Conservation (phyloP, 2,888 invertebrate species). For the Belgica antarctica region DNA sequence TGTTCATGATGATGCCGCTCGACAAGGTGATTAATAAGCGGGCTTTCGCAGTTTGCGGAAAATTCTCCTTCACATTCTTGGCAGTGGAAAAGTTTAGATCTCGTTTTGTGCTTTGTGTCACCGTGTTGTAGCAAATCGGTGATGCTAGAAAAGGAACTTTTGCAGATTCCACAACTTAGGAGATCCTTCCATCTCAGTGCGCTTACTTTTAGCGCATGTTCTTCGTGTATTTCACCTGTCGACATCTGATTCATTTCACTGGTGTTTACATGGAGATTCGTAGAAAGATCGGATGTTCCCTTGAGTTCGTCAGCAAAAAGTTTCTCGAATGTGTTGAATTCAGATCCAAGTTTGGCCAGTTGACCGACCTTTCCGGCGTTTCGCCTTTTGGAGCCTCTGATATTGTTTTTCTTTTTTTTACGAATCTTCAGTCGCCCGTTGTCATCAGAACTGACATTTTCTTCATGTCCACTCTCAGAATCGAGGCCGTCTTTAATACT, state of each 20-base stretch:
- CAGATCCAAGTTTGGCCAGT: background rate
- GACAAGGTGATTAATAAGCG: conserved; percentile 1
- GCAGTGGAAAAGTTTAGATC: background rate
- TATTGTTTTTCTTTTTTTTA: background rate
- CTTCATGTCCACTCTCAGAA: background rate
- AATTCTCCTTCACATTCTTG: background rate
- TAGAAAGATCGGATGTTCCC: background rate
- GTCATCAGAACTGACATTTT: background rate
- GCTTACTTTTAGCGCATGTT: background rate
- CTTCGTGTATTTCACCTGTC: background rate
- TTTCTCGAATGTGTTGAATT: conserved; percentile 6
- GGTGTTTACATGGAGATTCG: background rate
- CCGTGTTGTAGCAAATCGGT: background rate
- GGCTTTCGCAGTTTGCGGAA: background rate
- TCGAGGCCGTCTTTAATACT: background rate
- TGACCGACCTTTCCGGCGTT: background rate
- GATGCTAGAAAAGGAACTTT: background rate
- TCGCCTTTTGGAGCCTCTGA: background rate
- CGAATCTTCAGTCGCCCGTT: background rate
- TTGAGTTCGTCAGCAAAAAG: conserved; percentile 1
- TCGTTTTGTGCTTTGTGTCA: background rate
- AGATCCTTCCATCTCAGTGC: background rate
- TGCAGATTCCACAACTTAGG: background rate
- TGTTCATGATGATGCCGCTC: conserved; percentile 4
- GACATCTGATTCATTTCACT: background rate